Base-by-base conservation (phyloP, 2,113 vertebrate species). In the Mystacornis crossleyi region DNA sequence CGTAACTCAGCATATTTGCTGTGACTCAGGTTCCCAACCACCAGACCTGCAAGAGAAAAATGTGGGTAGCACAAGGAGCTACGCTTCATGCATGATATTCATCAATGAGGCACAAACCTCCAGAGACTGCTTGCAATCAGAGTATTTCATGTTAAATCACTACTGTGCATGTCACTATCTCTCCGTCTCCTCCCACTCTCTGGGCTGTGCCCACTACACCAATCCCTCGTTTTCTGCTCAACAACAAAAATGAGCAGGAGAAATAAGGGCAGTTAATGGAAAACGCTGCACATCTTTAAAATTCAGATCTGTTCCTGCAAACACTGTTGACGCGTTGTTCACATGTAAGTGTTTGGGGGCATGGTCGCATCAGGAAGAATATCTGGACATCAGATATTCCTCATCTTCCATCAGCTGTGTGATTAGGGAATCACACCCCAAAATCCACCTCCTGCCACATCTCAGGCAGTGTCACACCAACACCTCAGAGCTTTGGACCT, bases 91-190 rank as follows among this genome's bases (percentile, higher is more conserved):
- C 36, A 6, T 45, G 80, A 38, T 84, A 58, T 45, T 97, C 92
- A 72, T 96, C 96, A 94, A 93, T 89, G 93, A 95, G 94, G 80
- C 82, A 81, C 77, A 81, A 92, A 31, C 19, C 96, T 84, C 95
- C 55, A 26, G 88, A 20, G 95, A 18, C 74, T 79, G 60, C 53
- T 40, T 2, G 53, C 80, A 81, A 33, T 55, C 40, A 1, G 90
- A 86, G 91, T 77, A 36, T 96, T 92, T 87, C 31, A 72, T 72
- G 71, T 43, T 47, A 77, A 88, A 93, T 80, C 90, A 79, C 84
- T 23, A 70, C 73, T 0, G 25, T 88, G 82, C 60, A 45, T 94
- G 77, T 83, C 90, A 82, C 92, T 94, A 88, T 62, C 87, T 83
- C 21, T 0, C 47, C 2, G 1, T 48, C 88, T 83, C 92, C 96